These are phyloP conservation scores for Spilogale gracilis DNA, from an alignment of 2,113 vertebrate species.

Conservation along the genomic window DNA sequence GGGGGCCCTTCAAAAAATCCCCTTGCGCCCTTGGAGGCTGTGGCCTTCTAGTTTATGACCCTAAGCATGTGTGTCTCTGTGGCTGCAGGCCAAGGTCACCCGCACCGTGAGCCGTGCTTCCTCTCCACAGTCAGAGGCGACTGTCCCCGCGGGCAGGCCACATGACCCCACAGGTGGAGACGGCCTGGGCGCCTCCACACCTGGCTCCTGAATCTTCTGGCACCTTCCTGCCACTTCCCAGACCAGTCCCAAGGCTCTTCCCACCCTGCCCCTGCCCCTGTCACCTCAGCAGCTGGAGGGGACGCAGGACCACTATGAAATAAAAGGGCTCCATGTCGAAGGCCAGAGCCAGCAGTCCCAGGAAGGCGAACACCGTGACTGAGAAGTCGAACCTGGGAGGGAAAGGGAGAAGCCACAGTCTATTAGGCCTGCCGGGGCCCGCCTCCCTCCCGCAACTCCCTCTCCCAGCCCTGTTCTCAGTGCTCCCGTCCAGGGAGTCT, in stretches of 20 bases:
- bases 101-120: fast-evolving
- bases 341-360: constrained; percentile 95
- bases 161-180: neutral
- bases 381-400: constrained; percentile 95
- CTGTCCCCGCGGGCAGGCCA: fast-evolving
- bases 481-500: neutral
- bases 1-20: neutral
- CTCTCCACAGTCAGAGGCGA: neutral
- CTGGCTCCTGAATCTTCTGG: neutral
- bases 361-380: constrained; percentile 95
- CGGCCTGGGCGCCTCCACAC: neutral
- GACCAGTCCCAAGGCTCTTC: neutral
- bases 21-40: neutral
- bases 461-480: fast-evolving
- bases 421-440: fast-evolving
- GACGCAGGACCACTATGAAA: constrained; percentile 97
- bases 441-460: fast-evolving
- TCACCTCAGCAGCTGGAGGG: constrained; percentile 97
- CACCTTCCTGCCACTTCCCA: neutral
- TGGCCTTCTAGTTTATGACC: neutral
- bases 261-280: neutral
- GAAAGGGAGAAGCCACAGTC: neutral
- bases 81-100: neutral
- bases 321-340: constrained; percentile 98
- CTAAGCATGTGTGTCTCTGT: neutral